A percentile compares a stretch with the other conserved stretches of the same genome.
phyloP scores from a whole-genome alignment of 2,888 invertebrate genomes.

The Mimumesa dahlbomi region DNA sequence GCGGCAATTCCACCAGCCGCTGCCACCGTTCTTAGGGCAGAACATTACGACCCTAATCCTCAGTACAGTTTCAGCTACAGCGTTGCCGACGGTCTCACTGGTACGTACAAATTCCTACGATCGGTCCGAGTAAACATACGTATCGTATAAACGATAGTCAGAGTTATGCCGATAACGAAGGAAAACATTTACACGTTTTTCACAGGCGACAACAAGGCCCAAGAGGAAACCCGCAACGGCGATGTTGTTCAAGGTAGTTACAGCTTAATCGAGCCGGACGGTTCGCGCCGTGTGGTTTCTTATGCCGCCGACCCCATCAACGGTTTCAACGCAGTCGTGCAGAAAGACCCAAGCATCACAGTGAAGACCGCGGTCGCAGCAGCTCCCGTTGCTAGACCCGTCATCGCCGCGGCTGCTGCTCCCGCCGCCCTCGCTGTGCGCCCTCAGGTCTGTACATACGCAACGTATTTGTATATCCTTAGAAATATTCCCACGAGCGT shows the following conservation, averaged over 20 bases:
- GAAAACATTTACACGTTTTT: neutral
- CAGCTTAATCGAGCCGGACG: slow-evolving; percentile 75
- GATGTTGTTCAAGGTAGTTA: slow-evolving; percentile 76
- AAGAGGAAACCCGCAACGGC: slow-evolving; percentile 74
- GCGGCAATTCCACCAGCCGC: slow-evolving; percentile 68
- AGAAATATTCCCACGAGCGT: neutral
- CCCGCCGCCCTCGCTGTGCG: slow-evolving; percentile 43
- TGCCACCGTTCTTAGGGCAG: slow-evolving; percentile 60
- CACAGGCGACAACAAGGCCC: slow-evolving; percentile 76
- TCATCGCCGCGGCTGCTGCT: slow-evolving; percentile 37
- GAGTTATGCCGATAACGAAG: no score
- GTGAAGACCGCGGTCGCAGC: slow-evolving; percentile 54
- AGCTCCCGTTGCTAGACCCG: slow-evolving; percentile 28
- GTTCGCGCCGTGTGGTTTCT: slow-evolving; percentile 73
- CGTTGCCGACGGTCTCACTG: slow-evolving; percentile 74
- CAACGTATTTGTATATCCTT: no score
- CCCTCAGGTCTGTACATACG: slow-evolving; percentile 56
- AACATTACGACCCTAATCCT: slow-evolving; percentile 73
- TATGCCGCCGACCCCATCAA: slow-evolving; percentile 76
- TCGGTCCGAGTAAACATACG: no score
- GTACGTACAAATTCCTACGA: slow-evolving; percentile 55
- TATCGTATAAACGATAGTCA: no score
- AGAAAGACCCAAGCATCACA: slow-evolving; percentile 70
- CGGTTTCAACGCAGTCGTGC: slow-evolving; percentile 76
- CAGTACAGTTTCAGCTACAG: slow-evolving; percentile 77